A percentile compares a stretch with the other conserved stretches of the same genome.
phyloP scores from a whole-genome alignment of 2,888 invertebrate species.

The Plusia festucae region DNA sequence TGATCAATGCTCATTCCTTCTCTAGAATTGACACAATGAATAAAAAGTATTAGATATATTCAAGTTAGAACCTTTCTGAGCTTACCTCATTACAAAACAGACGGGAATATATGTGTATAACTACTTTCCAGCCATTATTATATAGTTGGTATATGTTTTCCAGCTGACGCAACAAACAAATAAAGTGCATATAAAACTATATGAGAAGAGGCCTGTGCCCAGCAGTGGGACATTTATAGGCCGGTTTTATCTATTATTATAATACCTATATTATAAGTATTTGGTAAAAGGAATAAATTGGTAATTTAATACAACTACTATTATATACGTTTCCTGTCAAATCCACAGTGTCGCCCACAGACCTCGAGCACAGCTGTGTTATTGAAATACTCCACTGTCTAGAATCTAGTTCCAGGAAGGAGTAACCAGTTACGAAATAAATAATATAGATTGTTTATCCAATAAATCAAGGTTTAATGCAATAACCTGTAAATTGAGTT shows the following conservation, averaged over 20 bases:
- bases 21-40: no score
- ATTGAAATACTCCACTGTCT: constrained; percentile 31
- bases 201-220: no score
- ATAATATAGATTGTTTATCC: constrained; percentile 14
- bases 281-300: no score
- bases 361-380: neutral
- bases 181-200: constrained; percentile 10
- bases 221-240: no score
- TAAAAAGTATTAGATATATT: no score
- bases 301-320: neutral
- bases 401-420: constrained; percentile 23
- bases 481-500: no score
- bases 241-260: no score
- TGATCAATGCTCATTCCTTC: no score
- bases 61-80: neutral
- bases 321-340: neutral
- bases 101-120: neutral
- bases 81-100: neutral
- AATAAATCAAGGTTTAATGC: constrained; percentile 13
- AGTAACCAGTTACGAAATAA: constrained; percentile 36
- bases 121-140: neutral
- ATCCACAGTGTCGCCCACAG: constrained; percentile 12
- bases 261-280: no score
- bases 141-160: constrained; percentile 2
- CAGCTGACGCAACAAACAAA: constrained; percentile 6